Base-by-base conservation (phyloP, 1,140 invertebrate genomes). In the Diorhabda sublineata region DNA sequence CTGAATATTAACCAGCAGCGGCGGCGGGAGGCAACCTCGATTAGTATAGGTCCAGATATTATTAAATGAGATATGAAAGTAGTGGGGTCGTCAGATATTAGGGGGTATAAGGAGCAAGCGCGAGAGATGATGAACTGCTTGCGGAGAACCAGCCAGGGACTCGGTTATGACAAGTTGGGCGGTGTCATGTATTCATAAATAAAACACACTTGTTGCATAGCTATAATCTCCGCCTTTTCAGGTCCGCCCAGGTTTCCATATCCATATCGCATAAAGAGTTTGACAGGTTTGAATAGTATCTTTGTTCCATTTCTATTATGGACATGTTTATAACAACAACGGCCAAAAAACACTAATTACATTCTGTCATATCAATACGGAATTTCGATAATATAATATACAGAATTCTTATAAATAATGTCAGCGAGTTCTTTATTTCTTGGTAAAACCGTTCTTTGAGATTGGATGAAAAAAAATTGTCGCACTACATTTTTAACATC, bases 31-130 rank as follows among this genome's bases (percentile, higher is more conserved):
- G 64, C 66, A 72, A 61, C 4, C 68, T 52, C 68, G 70, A 59
- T 45, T 70, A 69, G 67, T 63, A 76, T 78, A 77, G 73, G 76
- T 72, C 71, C 69, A 73, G 72, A 75, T 77, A 78, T 78, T 80
- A 81, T 78, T 79, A 80, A 77, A 78, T 79, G 78, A 80, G 75
- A 78, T 81, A 81, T 81, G 79, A 79, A 79, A 74, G 66, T 69
- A 71, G 78, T 74, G 77, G 78, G 78, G 76, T 64, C 67, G 42
- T 9, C 58, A 26, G 73, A 76, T 78, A 75, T 79, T 65, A 68
- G 72, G 74, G 74, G 74, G 72, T 64, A 63, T 71, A 66, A 45
- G 26, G 76, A 75, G 78, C 77, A 77, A 59, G 78, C 78, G 77
- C 77, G 72, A 71, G 71, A 74, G 76, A 80, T 80, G 79, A 80